Conservation (phyloP, 1,140 invertebrate genomes). For the Bombus haemorrhoidalis region DNA sequence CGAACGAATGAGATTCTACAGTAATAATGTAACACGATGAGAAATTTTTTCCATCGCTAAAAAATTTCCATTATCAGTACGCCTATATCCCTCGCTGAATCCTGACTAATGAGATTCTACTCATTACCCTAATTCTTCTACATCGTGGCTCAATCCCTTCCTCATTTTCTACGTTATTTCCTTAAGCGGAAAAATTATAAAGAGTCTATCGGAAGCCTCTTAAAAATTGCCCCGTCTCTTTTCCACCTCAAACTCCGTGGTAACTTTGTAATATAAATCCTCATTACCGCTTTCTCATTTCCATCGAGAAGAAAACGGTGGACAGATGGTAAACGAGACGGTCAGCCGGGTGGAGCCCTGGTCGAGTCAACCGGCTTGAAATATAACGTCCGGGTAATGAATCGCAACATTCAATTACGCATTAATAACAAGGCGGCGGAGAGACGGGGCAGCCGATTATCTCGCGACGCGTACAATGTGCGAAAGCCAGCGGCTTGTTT, state of each 20-base stretch:
- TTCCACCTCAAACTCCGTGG: neutral
- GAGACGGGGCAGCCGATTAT: constrained; percentile 66
- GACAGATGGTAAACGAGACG: neutral
- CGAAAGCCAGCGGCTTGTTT: constrained; percentile 57
- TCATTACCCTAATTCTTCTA: constrained; percentile 11
- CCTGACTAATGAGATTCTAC: constrained; percentile 7
- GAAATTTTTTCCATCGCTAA: neutral
- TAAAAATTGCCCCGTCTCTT: neutral
- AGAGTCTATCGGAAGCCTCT: neutral
- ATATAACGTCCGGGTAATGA: constrained; percentile 71
- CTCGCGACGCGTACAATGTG: constrained; percentile 65
- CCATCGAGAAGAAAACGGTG: neutral
- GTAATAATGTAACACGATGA: neutral
- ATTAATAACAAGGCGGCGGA: constrained; percentile 73
- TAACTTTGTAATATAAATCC: neutral
- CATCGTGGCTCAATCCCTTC: neutral
- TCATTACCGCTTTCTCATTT: neutral
- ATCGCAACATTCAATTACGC: constrained; percentile 73
- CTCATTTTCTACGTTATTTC: neutral
- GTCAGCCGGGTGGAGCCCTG: neutral
- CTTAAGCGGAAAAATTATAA: neutral
- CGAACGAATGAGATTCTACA: neutral
- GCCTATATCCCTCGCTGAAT: neutral
- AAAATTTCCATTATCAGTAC: constrained; percentile 16
- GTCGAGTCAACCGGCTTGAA: constrained; percentile 36